Base-by-base conservation (phyloP, 2,113 vertebrate genomes). In the Ceuthmochares aereus region DNA sequence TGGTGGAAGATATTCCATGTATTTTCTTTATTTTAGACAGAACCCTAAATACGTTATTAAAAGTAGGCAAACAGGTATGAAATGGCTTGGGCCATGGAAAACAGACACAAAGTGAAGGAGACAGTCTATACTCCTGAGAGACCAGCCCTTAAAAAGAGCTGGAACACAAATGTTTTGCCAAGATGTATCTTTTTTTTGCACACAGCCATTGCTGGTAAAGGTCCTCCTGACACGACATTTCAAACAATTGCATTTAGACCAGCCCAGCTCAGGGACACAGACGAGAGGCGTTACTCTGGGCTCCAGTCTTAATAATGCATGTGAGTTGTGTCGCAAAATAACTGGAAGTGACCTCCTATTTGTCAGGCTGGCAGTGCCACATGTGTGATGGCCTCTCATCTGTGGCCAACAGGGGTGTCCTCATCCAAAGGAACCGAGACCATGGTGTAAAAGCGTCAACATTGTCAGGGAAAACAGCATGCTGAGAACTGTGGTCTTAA, bases 301-400 rank as follows among this genome's bases (percentile, higher is more conserved):
- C 75, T 85, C 68, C 6, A 7, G 54, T 83, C 73, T 94, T 94
- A 90, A 94, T 90, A 85, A 96, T 80, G 36, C n/a, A 88, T 55
- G 40, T 70, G 55, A 30, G 45, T 36, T 74, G 42, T 51, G 66
- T 69, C 1, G 2, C 27, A 59, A 51, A 88, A 47, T 19, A 74
- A 37, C 60, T 52, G 56, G 5, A 14, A 23, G 59, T 64, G 68
- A 87, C 63, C 45, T 88, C 79, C 55, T 4, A 2, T 70, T 72
- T 66, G 34, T 74, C 80, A 75, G 76, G 68, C 68, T 59, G 52
- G 55, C 14, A 6, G 49, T 4, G 1, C 21, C 2, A 5, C 0
- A 2, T 23, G 34, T 26, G n/a, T 37, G 63, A 75, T 14, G 16
- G 79, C 45, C 51, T 69, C 42, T 90, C 3, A 5, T 55, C 76